Evolutionary conservation across 2,797 vertebrate species (phyloP), one percentile per base, ranked within the genome.

Genomic region (Ptychadena robeensis): DNA sequence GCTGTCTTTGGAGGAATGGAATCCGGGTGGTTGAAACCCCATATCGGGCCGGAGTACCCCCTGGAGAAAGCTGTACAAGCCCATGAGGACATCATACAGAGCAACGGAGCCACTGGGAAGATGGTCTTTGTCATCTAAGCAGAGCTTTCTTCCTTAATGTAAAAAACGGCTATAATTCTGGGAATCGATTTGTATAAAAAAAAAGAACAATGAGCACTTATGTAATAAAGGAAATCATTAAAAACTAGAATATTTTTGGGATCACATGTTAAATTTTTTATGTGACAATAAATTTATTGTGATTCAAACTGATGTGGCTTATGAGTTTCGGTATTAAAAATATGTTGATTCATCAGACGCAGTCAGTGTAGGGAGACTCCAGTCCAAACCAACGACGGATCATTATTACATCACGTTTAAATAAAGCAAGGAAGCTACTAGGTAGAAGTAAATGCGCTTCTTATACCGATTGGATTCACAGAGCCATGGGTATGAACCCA

Each of bases 31-130:
- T 87, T 99, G 88, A 93, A 78, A 57, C 98, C 97, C 0, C 69
- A 79, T 0, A 87, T 96, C 1, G 95, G 97, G 30, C 79, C 87
- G 1, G 89, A 91, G 76, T 97, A 96, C 79, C 88, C 91, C 0
- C 86, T 99, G 37, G 94, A 95, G 67, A 89, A 94, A 25, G 96
- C 83, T 0, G 87, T 83, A 9, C 87, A 96, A 82, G 96, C 97
- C 53, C 98, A 98, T 25, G 89, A 94, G 40, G 93, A 97, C 83
- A 95, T 99, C 79, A 97, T 98, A 0, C 86, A 91, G n/a, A 88
- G 88, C 81, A 80, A 88, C 0, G 96, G 96, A 32, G 94, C 96
- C 66, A 78, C 82, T 53, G 98, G 97, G 48, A 99, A 98, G 91
- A 96, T 96, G 73, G 90, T 99, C 79, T 92, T 98, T 38, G 89